These are phyloP conservation scores for Alces alces DNA, from an alignment of 2,113 vertebrate genomes.

Conservation along the genomic window DNA sequence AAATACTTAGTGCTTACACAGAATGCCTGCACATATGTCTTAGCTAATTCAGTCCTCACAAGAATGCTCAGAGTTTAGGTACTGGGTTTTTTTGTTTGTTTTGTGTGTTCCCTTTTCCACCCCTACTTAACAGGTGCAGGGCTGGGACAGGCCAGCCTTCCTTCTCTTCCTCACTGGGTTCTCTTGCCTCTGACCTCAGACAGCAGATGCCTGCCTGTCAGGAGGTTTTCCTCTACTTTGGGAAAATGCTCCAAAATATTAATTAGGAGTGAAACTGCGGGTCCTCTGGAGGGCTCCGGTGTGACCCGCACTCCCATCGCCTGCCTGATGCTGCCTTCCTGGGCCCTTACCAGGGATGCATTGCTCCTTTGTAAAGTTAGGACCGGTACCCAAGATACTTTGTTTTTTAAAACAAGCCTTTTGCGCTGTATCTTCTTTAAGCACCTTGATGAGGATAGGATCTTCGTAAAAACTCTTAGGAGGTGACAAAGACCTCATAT, in stretches of 20 bases:
- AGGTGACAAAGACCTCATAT: background rate
- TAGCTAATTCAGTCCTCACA: background rate
- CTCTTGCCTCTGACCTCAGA: background rate
- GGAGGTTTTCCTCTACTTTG: background rate
- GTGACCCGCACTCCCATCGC: rapidly evolving
- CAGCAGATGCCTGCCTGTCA: background rate
- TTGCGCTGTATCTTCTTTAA: background rate
- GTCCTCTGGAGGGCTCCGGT: background rate
- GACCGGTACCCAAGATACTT: too few relatives aligned
- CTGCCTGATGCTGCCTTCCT: background rate
- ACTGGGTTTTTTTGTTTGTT: background rate
- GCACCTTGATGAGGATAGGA: background rate
- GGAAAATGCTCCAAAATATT: background rate
- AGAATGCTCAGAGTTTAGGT: background rate
- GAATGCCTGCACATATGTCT: rapidly evolving
- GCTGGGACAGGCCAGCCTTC: background rate
- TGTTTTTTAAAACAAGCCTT: background rate
- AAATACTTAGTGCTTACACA: background rate
- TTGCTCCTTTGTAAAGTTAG: background rate
- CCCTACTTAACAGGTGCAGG: background rate
- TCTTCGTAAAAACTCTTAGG: background rate
- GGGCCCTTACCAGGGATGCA: background rate
- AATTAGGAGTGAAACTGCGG: background rate
- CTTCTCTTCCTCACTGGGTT: background rate
- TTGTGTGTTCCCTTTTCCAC: background rate